Conservation (phyloP, 2,113 vertebrate species). For the Chaetura pelagica region DNA sequence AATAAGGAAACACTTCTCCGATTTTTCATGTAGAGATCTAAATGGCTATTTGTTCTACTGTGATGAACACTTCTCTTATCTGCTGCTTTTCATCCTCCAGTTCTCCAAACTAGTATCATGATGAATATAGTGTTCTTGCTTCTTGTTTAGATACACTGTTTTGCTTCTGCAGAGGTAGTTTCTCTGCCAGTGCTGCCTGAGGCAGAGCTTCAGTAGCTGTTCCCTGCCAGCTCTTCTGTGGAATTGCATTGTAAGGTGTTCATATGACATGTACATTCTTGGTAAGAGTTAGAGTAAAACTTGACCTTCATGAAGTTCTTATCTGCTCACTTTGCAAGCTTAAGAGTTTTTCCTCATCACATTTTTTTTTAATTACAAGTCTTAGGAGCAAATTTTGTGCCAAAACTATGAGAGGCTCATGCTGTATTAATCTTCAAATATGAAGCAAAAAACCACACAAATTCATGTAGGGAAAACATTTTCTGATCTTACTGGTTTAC, state of each 20-base stretch:
- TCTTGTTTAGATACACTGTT: not conserved
- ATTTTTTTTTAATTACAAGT: not conserved
- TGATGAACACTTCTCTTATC: not conserved
- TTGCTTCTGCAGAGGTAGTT: not conserved
- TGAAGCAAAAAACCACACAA: not conserved
- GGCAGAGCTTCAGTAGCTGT: not conserved
- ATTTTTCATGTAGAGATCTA: not conserved
- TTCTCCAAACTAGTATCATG: not conserved
- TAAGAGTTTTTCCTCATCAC: not conserved
- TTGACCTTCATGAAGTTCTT: not conserved
- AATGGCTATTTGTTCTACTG: not conserved
- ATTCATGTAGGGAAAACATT: not conserved
- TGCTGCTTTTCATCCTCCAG: not conserved
- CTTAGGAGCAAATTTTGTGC: not conserved
- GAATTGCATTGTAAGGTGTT: rapidly evolving
- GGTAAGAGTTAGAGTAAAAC: not conserved
- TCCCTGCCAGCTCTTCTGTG: not conserved
- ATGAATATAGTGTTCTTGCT: not conserved
- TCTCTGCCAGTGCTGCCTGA: not conserved
- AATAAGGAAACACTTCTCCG: not conserved
- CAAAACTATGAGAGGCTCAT: not conserved
- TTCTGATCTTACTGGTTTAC: not conserved
- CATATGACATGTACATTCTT: rapidly evolving
- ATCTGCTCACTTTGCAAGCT: not conserved
- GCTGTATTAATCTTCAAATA: not conserved